Conservation (phyloP, 1,140 invertebrate species). For the Formica exsecta region DNA sequence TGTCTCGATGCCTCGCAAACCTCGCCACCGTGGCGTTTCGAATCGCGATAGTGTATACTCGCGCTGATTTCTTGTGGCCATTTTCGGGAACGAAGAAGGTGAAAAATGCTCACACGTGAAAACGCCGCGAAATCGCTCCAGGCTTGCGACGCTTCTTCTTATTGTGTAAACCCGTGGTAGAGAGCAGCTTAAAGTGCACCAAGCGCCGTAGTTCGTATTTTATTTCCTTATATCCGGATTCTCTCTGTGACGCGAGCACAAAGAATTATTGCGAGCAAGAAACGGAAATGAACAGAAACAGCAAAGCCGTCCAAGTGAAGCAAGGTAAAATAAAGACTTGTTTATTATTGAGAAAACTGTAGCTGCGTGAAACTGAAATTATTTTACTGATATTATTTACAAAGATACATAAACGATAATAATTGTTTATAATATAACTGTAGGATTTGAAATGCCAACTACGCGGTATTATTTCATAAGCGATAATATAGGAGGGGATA, state of each 20-base stretch:
- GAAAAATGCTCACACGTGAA: constrained; percentile 39
- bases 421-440: neutral
- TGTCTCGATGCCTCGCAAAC: constrained; percentile 7
- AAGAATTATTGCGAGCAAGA: constrained; percentile 43
- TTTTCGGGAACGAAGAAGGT: constrained; percentile 38
- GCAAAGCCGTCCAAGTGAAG: neutral
- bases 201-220: constrained; percentile 29
- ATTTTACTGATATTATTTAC: neutral
- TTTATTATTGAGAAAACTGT: neutral
- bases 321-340: neutral
- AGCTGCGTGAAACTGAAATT: neutral
- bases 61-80: constrained; percentile 31
- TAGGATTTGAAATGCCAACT: neutral
- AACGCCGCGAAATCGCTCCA: constrained; percentile 28
- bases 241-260: constrained; percentile 11
- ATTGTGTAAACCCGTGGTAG: neutral
- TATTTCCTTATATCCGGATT: constrained; percentile 20
- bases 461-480: neutral
- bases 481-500: neutral
- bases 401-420: neutral
- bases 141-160: constrained; percentile 28
- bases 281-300: constrained; percentile 18
- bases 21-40: neutral
- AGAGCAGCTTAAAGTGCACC: constrained; percentile 49
- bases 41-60: constrained; percentile 30